phyloP scores from a whole-genome alignment of 2,113 vertebrate species.

The Raphicerus campestris region DNA sequence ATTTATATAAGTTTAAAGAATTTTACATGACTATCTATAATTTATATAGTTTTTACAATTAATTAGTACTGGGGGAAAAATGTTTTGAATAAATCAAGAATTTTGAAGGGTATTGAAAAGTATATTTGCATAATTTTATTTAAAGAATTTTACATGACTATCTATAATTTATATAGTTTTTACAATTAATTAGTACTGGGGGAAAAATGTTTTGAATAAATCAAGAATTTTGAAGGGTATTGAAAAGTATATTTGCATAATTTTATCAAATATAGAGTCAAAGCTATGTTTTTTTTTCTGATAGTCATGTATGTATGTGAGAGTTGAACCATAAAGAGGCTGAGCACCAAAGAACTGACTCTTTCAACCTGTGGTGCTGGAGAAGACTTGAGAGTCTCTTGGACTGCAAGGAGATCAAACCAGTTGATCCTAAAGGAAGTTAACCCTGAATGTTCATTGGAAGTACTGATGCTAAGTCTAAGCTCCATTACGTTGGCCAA shows the following conservation, averaged over 20 bases:
- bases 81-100: conserved; percentile 34
- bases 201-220: conserved; percentile 29
- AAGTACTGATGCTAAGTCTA: not conserved
- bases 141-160: conserved; percentile 49
- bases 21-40: conserved; percentile 57
- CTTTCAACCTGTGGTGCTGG: not conserved
- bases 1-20: conserved; percentile 70
- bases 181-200: conserved; percentile 63
- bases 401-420: not conserved
- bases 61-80: conserved; percentile 57
- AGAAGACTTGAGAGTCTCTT: not conserved
- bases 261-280: conserved; percentile 42
- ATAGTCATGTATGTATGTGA: not conserved
- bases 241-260: conserved; percentile 36
- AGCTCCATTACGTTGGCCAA: not conserved
- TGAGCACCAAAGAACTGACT: not conserved
- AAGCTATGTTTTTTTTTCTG: not conserved
- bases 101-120: conserved; percentile 50
- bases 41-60: conserved; percentile 61
- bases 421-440: not conserved
- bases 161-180: conserved; percentile 66
- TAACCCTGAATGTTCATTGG: not conserved
- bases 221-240: conserved; percentile 49
- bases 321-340: not conserved
- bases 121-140: conserved; percentile 41